phyloP scores from a whole-genome alignment of 2,797 vertebrate species.

The Luscinia megarhynchos region DNA sequence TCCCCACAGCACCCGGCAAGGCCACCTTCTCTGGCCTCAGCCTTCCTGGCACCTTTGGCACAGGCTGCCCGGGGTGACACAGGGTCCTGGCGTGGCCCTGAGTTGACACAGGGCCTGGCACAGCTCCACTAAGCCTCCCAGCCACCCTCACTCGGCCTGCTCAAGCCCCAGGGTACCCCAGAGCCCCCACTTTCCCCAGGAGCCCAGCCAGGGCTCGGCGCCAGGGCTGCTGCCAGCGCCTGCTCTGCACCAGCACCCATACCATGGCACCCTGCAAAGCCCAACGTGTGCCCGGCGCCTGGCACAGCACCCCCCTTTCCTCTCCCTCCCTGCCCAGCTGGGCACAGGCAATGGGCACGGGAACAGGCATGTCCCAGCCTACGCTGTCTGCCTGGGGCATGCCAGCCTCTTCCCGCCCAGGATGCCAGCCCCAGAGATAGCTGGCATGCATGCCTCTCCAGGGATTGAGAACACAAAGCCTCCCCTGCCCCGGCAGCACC shows the following conservation, averaged over 20 bases:
- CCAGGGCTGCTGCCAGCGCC: background rate
- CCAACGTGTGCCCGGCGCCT: background rate
- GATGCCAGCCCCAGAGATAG: constrained; percentile 19
- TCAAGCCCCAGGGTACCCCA: background rate
- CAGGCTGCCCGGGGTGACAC: background rate
- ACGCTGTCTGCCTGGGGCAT: background rate
- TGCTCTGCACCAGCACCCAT: background rate
- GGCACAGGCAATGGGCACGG: background rate
- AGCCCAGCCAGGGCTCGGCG: fast-evolving
- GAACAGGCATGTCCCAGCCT: constrained; percentile 45
- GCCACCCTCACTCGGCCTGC: fast-evolving
- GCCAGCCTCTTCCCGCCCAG: constrained; percentile 32
- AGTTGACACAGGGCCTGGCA: background rate
- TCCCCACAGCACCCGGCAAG: background rate
- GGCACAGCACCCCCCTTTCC: background rate
- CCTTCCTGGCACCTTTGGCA: background rate
- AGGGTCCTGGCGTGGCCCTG: background rate
- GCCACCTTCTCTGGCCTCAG: background rate
- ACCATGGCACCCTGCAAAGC: background rate
- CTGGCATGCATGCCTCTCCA: background rate
- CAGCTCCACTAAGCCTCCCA: background rate
- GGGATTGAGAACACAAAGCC: background rate
- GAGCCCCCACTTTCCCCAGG: background rate
- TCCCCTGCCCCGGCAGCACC: background rate
- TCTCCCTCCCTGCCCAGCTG: constrained; percentile 8